Evolutionary conservation across 1,140 invertebrate genomes (phyloP).

Genomic region (Pseudomyrmex concolor): DNA sequence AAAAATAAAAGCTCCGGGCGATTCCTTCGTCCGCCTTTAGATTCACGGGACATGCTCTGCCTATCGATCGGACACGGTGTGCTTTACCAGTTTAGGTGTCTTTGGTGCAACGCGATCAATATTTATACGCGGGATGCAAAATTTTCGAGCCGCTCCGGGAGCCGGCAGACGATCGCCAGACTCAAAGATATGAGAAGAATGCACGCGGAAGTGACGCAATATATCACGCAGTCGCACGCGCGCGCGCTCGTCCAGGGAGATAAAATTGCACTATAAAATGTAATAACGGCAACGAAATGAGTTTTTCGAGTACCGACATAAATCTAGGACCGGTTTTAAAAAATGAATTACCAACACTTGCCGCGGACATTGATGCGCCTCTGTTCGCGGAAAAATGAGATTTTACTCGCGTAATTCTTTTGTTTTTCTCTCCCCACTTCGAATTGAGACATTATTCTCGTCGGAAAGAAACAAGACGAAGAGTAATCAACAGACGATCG

Average conservation of each 20-base stretch:
- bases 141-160: slow-evolving; percentile 14
- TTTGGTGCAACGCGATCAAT: slow-evolving; percentile 74
- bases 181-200: slow-evolving; percentile 8
- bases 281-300: background rate
- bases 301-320: background rate
- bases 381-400: too few relatives aligned
- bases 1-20: slow-evolving; percentile 46
- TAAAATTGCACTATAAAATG: background rate
- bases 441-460: too few relatives aligned
- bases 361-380: too few relatives aligned
- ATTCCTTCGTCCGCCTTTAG: slow-evolving; percentile 69
- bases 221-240: background rate
- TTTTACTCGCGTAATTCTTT: too few relatives aligned
- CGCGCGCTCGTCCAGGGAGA: too few relatives aligned
- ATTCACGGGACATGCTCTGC: slow-evolving; percentile 68
- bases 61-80: slow-evolving; percentile 67
- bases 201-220: background rate
- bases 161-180: background rate
- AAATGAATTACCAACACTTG: background rate
- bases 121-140: slow-evolving; percentile 63
- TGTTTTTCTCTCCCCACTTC: background rate
- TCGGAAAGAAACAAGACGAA: too few relatives aligned
- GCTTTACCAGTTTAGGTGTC: slow-evolving; percentile 57
- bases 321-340: background rate
- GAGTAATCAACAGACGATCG: too few relatives aligned